Base-by-base conservation (phyloP, 1,140 invertebrate species). In the Nasonia giraulti region DNA sequence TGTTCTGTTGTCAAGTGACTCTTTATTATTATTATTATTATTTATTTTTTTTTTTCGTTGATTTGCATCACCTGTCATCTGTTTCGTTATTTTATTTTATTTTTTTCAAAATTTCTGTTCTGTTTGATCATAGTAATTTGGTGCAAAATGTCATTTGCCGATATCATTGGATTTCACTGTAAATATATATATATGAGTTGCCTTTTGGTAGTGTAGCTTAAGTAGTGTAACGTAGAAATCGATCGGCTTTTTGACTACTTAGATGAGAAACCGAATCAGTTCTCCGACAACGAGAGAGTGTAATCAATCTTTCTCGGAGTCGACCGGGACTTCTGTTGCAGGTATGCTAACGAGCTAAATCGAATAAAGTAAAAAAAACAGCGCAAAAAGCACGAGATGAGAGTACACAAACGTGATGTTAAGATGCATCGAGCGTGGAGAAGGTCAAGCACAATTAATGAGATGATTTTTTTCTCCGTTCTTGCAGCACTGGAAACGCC, bases 401-500 rank as follows among this genome's bases (percentile, higher is more conserved):
- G 55, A 62, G 6, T 20, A n/a, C 55, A 62, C 55, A 62, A 0
- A n/a, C 33, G 33, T 37, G 33, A 6, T 37, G 33, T 5, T 44
- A 44, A 1, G 55, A 62, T 4, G 17, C 2, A 7, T 50, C 1
- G 47, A 50, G 2, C 11, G 0, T 17, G 2, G 10, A 14, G 12
- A 50, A 50, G 3, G 12, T 17, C 12, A 14, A 14, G 47, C 20
- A n/a, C 3, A 5, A 62, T 7, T 47, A 66, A 50, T 44, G 27
- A 80, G 14, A 78, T n/a, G 55, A 27, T 47, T 86, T 80, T 55
- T 62, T 66, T 62, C 20, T 27, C 80, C 23, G 8, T 66, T 68
- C 55, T 89, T 90, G 44, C 86, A 93, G 92, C 91, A 50, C 90
- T 92, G 91, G 92, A 88, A 93, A 93, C 92, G 74, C 92, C 92